Evolutionary conservation across 2,888 invertebrate genomes (phyloP), one percentile per base, ranked within the genome.

Genomic region (Pheosia tremula): DNA sequence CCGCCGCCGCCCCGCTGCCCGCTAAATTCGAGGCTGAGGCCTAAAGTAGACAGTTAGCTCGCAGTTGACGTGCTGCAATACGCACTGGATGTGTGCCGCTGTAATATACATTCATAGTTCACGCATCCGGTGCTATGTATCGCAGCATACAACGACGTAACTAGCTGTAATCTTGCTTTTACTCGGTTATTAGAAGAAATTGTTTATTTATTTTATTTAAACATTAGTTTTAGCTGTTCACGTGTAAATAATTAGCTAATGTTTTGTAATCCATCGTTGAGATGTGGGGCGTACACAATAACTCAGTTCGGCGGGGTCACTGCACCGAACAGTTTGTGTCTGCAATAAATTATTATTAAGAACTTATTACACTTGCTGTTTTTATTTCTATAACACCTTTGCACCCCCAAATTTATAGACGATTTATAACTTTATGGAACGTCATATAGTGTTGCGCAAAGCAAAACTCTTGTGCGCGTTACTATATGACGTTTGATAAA

Each of bases 301-400:
- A 55, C 77, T 81, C 84, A 81, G 90, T 89, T 88, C 88, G 80
- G 89, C 89, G 91, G 89, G 90, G 90, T 87, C 80, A 83, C 87
- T 87, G 90, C 77, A 88, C 89, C 90, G 89, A 83, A 87, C 82
- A 80, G 82, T 90, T 89, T 88, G 90, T 91, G 90, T 91, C 90
- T 92, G 93, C 93, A 93, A 93, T 93, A 93, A 92, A 93, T 84
- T 90, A 89, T 82, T 45, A 82, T 70, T 90, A 91, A 89, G 89
- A 80, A 85, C 82, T 83, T 75, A 70, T 67, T 68, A 58, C 57
- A 58, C 24, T 37, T 43, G 60, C 6, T 59, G 2, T 62, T 68
- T 71, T 64, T 41, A 57, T 76, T 72, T 57, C 7, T 24, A 36
- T 52, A 36, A 0, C 24, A 24, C 24, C 24, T 24, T 24, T 24